Base-by-base conservation (phyloP, 1,140 invertebrate species). In the Hycleus phaleratus region DNA sequence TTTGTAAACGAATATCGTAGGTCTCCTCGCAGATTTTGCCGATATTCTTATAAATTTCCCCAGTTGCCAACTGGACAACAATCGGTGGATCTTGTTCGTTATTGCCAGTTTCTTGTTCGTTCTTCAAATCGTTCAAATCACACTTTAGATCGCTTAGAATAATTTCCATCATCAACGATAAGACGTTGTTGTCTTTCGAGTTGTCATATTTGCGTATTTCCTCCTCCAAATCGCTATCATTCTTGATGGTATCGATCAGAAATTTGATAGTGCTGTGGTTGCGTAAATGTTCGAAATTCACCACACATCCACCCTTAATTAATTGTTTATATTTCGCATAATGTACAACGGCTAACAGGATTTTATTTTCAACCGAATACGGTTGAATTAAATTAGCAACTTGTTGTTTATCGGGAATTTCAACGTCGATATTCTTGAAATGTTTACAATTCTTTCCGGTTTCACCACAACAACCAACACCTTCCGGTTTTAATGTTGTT, bases 141-240 rank as follows among this genome's bases (percentile, higher is more conserved):
- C 60, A 59, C 26, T 60, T 49, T 47, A 59, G 51, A 56, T 65
- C 65, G 26, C 26, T 38, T 47, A 66, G 40, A 57, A 67, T 59
- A 24, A 68, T 38, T 12, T 68, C 63, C 57, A 67, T 64, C 61
- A 67, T 63, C 18, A 67, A 52, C 11, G 61, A 63, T 45, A 65
- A 42, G 53, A 60, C 62, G 45, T 63, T 61, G 24, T 65, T 58
- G 46, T 65, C 61, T 24, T 67, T 62, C 8, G 26, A 56, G 6
- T 32, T 59, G 42, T 59, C 52, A 53, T 67, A 65, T 44, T 57
- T 46, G 7, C 43, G 32, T 8, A 67, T 65, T 48, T 61, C 63
- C 2, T 60, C 38, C 11, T 49, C 38, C 18, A 59, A 56, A 44
- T 52, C 51, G 12, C 24, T n/a, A 12, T 54, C 46, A n/a, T 49